Conservation (phyloP, 1,140 invertebrate species). For the Babylonia areolata region DNA sequence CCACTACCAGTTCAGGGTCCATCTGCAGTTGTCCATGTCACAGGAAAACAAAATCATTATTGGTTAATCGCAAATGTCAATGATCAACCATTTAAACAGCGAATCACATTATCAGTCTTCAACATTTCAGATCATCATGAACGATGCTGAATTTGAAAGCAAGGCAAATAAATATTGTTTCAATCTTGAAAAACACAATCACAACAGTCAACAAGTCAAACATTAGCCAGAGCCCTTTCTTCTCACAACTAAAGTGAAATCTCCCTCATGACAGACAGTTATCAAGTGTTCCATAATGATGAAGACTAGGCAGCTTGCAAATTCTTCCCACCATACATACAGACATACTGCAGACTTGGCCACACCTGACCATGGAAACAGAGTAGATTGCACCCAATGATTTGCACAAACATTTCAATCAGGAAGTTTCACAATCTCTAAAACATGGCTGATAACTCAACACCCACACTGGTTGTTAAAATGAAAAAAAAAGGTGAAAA, state of each 20-base stretch:
- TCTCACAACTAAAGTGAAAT: background rate
- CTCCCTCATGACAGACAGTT: background rate
- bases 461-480: background rate
- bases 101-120: background rate
- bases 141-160: background rate
- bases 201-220: background rate
- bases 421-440: slow-evolving; percentile 9
- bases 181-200: background rate
- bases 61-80: background rate
- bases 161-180: slow-evolving; percentile 8
- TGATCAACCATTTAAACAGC: background rate
- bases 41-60: background rate
- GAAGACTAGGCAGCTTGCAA: slow-evolving; percentile 2
- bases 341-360: background rate
- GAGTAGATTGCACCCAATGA: slow-evolving; percentile 4
- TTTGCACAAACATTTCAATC: background rate
- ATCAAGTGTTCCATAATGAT: background rate
- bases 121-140: background rate
- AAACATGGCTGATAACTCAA: background rate
- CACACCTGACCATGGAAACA: slow-evolving; percentile 19
- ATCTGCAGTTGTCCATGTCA: background rate
- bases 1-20: background rate
- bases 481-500: background rate
- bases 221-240: background rate
- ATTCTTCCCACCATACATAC: background rate